Percentiles rank a stretch among this genome's conserved stretches.
Evolutionary conservation across 1,140 invertebrate species (phyloP).

Genomic region (Trypoxylus dichotomus): DNA sequence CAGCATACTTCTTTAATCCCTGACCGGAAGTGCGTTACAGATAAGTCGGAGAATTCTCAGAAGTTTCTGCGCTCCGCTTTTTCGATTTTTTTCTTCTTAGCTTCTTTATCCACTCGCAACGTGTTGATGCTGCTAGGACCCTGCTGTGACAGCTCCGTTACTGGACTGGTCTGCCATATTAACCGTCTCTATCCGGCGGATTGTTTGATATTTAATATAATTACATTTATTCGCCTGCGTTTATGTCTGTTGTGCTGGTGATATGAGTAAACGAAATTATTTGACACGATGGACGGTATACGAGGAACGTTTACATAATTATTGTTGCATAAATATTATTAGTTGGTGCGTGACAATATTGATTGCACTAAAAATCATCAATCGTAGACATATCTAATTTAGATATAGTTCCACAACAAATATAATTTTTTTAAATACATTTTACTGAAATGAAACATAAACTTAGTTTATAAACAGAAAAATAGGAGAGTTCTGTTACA

Average conservation of each 20-base stretch:
- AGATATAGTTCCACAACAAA: too few species aligned
- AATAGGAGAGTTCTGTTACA: too few species aligned
- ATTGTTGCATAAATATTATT: too few species aligned
- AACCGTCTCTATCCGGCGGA: neutral
- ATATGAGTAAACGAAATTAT: neutral
- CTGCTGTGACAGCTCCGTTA: neutral
- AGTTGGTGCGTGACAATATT: too few species aligned
- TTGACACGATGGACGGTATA: neutral
- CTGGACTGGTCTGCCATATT: neutral
- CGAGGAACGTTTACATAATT: neutral
- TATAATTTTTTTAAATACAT: too few species aligned
- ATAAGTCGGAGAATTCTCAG: constrained; percentile 30
- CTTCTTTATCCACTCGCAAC: neutral
- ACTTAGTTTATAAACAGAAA: too few species aligned
- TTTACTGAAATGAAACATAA: too few species aligned
- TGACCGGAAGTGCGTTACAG: constrained; percentile 32
- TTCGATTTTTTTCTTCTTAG: constrained; percentile 1
- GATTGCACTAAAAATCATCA: too few species aligned
- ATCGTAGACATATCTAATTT: too few species aligned
- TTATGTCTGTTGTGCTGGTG: neutral
- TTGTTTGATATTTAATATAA: constrained; percentile 14
- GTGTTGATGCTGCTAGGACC: neutral
- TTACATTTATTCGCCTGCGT: neutral
- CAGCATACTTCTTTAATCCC: constrained; percentile 28
- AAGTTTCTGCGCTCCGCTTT: constrained; percentile 25